Percentiles rank a stretch among this genome's conserved stretches.
Conservation (phyloP, 2,113 vertebrate species). For the Pipra filicauda region DNA sequence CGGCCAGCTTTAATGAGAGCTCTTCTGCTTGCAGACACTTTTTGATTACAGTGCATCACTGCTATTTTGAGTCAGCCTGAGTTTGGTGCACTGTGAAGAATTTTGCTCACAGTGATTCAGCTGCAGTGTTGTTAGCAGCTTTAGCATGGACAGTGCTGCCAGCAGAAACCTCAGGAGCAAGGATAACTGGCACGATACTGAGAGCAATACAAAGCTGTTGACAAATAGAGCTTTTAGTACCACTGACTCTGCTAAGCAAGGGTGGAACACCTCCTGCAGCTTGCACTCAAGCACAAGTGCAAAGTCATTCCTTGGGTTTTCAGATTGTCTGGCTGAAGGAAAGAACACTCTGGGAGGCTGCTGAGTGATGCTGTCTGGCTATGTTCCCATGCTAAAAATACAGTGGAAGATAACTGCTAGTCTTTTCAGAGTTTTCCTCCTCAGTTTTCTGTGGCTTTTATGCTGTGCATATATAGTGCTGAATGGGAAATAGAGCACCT, state of each 20-base stretch:
- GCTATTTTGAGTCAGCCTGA: not conserved
- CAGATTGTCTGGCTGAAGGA: not conserved
- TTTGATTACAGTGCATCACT: not conserved
- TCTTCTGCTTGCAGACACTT: not conserved
- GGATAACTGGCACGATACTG: not conserved
- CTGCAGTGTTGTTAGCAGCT: not conserved
- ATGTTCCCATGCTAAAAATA: not conserved
- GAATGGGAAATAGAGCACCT: not conserved
- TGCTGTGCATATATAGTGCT: not conserved
- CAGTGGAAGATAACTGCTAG: not conserved
- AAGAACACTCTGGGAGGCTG: not conserved
- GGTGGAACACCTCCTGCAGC: conserved; percentile 6
- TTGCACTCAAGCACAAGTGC: not conserved
- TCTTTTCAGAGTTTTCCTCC: not conserved
- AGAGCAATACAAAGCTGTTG: conserved; percentile 2
- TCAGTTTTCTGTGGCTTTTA: not conserved
- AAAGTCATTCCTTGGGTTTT: conserved; percentile 23
- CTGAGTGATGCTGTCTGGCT: conserved; percentile 17
- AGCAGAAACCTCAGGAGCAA: conserved; percentile 22
- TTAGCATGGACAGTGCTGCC: not conserved
- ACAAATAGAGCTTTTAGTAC: conserved; percentile 13
- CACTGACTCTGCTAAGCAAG: not conserved
- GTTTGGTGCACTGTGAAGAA: not conserved
- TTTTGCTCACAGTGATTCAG: conserved; percentile 27
- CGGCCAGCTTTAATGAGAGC: not conserved